phyloP scores from a whole-genome alignment of 1,140 invertebrate genomes.

The Drosophila sproati region DNA sequence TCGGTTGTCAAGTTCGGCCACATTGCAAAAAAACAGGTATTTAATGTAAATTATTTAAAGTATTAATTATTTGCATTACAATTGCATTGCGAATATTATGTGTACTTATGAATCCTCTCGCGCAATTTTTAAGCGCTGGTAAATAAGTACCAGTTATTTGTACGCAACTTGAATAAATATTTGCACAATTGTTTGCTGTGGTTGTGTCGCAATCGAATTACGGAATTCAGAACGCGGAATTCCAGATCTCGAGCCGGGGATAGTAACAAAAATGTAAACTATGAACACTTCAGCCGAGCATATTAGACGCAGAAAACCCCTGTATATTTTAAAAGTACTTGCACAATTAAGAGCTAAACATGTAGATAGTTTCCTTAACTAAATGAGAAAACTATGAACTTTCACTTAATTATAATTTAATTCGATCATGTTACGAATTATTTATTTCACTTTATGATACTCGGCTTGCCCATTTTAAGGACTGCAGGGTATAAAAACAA shows the following conservation, averaged over 20 bases:
- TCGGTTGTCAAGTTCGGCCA: conserved; percentile 16
- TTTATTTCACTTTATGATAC: not conserved
- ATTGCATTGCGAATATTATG: conserved; percentile 47
- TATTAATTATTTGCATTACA: conserved; percentile 67
- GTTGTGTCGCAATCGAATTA: conserved; percentile 45
- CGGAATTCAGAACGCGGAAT: conserved; percentile 31
- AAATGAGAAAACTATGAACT: too few relatives aligned
- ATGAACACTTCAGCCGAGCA: not conserved
- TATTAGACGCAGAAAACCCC: not conserved
- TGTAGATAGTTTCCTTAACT: too few relatives aligned
- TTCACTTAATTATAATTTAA: too few relatives aligned
- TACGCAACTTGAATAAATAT: conserved; percentile 65
- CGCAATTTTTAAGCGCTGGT: conserved; percentile 41
- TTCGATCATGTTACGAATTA: too few relatives aligned
- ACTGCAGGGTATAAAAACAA: conserved; percentile 24
- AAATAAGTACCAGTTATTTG: conserved; percentile 62
- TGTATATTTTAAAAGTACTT: not conserved
- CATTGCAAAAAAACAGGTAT: conserved; percentile 7
- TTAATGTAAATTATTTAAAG: conserved; percentile 21
- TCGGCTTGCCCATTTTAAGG: not conserved
- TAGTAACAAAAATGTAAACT: not conserved
- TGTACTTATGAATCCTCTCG: conserved; percentile 1
- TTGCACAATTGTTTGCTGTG: conserved; percentile 56
- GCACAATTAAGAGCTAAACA: too few relatives aligned
- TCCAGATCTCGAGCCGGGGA: not conserved